These are phyloP conservation scores for Malthinus seriepunctatus DNA, from an alignment of 2,888 invertebrate species.

Conservation along the genomic window DNA sequence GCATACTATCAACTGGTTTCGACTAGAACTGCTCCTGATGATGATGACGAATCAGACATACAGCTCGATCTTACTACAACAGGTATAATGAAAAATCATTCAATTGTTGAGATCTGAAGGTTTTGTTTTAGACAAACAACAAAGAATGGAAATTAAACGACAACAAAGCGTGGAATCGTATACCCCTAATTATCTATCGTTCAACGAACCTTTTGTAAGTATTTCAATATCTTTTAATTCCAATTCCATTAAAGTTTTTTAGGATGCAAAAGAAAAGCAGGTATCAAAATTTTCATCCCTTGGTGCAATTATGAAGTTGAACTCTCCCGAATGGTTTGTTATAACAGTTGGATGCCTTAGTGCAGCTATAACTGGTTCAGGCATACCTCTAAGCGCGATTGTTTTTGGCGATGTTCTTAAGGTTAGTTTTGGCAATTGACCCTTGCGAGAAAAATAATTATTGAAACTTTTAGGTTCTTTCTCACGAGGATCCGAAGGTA, in stretches of 20 bases:
- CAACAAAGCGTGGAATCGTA: conserved; percentile 10
- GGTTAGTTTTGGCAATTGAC: conserved; percentile 51
- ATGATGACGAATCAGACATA: neutral
- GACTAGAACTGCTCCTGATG: conserved; percentile 56
- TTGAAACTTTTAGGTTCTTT: neutral
- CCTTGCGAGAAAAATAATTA: too few relatives aligned
- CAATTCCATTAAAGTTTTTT: too few relatives aligned
- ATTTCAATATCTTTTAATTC: too few relatives aligned
- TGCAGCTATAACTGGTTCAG: conserved; percentile 68
- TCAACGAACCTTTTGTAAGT: too few relatives aligned
- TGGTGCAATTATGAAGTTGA: conserved; percentile 50
- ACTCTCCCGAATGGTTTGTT: conserved; percentile 69
- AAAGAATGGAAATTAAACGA: conserved; percentile 9
- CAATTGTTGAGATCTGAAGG: neutral
- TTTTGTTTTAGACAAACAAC: neutral
- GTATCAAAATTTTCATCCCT: neutral
- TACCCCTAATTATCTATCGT: too few relatives aligned
- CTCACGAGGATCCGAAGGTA: neutral
- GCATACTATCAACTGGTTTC: conserved; percentile 74
- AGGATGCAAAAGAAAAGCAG: too few relatives aligned
- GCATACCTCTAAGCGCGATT: conserved; percentile 73
- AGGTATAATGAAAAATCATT: neutral
- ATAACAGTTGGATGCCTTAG: conserved; percentile 64
- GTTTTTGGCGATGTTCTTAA: conserved; percentile 73
- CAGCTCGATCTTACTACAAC: neutral